Evolutionary conservation across 2,888 invertebrate genomes (phyloP).

Genomic region (Tenthredo livida): DNA sequence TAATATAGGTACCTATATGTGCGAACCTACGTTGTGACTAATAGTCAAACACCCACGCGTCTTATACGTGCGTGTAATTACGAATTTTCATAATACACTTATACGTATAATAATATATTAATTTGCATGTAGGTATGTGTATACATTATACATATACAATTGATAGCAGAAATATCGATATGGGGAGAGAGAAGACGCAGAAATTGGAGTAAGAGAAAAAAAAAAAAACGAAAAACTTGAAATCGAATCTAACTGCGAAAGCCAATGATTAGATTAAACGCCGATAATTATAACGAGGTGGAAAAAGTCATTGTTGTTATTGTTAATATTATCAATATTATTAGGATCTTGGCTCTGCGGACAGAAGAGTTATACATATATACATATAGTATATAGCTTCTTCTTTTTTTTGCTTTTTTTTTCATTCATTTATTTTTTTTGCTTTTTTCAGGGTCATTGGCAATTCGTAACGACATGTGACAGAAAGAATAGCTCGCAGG

Average conservation of each 20-base stretch:
- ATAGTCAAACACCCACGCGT: not conserved
- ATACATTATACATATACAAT: too few relatives aligned
- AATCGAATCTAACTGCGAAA: not conserved
- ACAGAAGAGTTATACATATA: not conserved
- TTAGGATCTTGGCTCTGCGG: not conserved
- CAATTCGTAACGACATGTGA: not conserved
- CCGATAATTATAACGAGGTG: not conserved
- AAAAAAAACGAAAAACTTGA: not conserved
- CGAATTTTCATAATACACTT: not conserved
- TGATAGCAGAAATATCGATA: not conserved
- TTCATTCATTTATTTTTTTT: not conserved
- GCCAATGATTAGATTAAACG: not conserved
- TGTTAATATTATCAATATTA: not conserved
- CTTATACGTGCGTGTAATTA: not conserved
- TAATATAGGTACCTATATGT: not conserved
- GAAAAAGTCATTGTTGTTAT: not conserved
- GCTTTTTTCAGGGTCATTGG: constrained; percentile 25
- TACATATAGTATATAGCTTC: not conserved
- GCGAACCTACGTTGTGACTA: not conserved
- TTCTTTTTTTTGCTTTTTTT: not conserved
- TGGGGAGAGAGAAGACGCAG: not conserved
- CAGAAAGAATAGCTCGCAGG: not conserved
- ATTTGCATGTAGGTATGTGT: too few relatives aligned
- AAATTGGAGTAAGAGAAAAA: not conserved
- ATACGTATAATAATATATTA: not conserved